Conservation (phyloP, 2,797 vertebrate genomes). For the Neoniphon sammara region DNA sequence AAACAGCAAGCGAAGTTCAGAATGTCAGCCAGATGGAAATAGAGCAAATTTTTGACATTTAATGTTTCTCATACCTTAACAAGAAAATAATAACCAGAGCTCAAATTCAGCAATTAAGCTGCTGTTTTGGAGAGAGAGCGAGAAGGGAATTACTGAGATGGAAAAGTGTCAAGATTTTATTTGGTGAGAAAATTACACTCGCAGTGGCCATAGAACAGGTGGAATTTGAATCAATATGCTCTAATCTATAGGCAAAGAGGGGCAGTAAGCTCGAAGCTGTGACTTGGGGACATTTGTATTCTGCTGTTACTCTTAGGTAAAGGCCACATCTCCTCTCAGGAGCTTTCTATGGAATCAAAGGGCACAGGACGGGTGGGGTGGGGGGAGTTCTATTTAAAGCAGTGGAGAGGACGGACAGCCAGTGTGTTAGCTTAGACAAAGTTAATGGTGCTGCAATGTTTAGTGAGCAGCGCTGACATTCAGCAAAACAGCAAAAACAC, state of each 20-base stretch:
- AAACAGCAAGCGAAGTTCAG: not conserved
- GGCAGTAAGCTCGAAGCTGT: conserved; percentile 16
- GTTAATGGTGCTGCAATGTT: conserved; percentile 21
- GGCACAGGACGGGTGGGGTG: not conserved
- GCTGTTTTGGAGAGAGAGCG: conserved; percentile 12
- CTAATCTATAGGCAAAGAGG: conserved; percentile 32
- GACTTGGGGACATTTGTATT: conserved; percentile 59
- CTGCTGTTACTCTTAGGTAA: conserved; percentile 40
- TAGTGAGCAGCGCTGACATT: conserved; percentile 7
- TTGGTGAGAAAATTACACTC: not conserved
- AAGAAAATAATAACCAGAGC: conserved; percentile 4
- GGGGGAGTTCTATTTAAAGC: conserved; percentile 22
- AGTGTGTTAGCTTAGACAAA: conserved; percentile 39
- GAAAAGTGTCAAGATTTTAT: not conserved
- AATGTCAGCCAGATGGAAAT: conserved; percentile 31
- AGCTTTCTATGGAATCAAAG: conserved; percentile 52
- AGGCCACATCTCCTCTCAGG: conserved; percentile 47
- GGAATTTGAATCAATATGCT: conserved; percentile 46
- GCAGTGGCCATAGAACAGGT: conserved; percentile 14
- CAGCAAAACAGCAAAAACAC: conserved; percentile 3
- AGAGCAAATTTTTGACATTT: conserved; percentile 55
- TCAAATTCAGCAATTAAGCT: conserved; percentile 35
- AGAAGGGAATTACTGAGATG: not conserved
- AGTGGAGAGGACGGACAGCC: conserved; percentile 30
- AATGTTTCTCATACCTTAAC: conserved; percentile 44